Percentiles rank a stretch among this genome's conserved stretches.
Evolutionary conservation across 2,797 vertebrate species (phyloP).

Genomic region (Microtus californicus): DNA sequence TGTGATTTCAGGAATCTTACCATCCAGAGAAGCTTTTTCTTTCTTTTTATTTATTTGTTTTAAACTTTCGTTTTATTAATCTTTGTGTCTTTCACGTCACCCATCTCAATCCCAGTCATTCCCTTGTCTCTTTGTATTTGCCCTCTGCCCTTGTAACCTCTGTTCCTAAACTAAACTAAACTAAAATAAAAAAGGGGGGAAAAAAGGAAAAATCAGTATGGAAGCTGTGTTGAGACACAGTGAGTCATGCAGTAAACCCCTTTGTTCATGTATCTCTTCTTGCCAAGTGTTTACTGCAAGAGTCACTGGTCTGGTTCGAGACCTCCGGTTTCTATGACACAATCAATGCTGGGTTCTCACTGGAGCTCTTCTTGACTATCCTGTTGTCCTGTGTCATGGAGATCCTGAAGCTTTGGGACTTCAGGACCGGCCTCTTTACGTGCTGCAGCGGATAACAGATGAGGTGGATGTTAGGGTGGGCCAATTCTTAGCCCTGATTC

Average conservation of each 20-base stretch:
- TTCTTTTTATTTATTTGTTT: neutral
- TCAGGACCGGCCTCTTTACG: neutral
- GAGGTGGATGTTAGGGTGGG: neutral
- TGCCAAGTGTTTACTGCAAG: neutral
- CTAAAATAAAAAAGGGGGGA: neutral
- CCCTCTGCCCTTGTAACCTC: neutral
- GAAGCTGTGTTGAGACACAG: neutral
- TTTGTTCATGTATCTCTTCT: neutral
- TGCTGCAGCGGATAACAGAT: neutral
- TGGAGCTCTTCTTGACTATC: neutral
- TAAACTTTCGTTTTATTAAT: neutral
- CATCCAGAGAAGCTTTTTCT: neutral
- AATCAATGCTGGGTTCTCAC: neutral
- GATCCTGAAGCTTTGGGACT: neutral
- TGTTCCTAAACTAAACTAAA: neutral
- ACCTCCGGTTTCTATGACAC: neutral
- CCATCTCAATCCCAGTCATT: neutral
- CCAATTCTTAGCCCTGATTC: neutral
- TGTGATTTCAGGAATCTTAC: neutral
- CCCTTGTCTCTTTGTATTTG: neutral
- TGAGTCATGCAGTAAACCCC: neutral
- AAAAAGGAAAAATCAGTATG: neutral
- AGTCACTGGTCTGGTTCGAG: neutral
- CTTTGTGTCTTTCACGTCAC: neutral
- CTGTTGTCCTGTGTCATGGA: neutral